Conservation (phyloP, 2,797 vertebrate genomes). For the Manis javanica region DNA sequence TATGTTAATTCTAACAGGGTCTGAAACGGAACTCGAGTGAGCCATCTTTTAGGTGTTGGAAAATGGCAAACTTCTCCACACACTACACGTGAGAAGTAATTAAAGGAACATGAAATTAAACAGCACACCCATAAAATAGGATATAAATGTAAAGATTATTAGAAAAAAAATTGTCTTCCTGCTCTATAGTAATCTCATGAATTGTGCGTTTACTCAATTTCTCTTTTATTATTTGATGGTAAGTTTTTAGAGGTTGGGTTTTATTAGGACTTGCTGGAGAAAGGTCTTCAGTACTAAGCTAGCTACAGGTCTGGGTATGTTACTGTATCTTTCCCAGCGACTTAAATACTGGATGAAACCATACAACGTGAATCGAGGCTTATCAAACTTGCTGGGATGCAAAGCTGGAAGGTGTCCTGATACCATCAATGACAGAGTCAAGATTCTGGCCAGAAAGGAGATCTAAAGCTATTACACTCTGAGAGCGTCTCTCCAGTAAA, state of each 20-base stretch:
- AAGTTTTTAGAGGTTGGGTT: constrained; percentile 61
- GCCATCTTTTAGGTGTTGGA: constrained; percentile 72
- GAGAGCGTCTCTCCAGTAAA: not conserved
- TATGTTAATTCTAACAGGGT: constrained; percentile 75
- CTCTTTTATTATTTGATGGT: constrained; percentile 76
- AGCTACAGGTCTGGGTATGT: not conserved
- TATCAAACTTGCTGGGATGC: not conserved
- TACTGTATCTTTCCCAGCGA: not conserved
- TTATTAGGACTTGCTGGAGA: constrained; percentile 56
- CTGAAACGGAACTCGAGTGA: constrained; percentile 66
- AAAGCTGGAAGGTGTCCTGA: not conserved
- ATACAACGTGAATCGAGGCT: not conserved
- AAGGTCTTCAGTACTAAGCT: not conserved
- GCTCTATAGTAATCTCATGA: constrained; percentile 75
- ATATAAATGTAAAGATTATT: constrained; percentile 80
- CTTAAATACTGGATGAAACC: not conserved
- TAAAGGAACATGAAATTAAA: constrained; percentile 82
- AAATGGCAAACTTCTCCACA: constrained; percentile 68
- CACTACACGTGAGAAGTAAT: constrained; percentile 76
- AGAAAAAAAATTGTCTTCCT: constrained; percentile 68
- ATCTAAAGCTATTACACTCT: not conserved
- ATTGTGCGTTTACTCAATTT: constrained; percentile 70
- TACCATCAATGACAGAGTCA: not conserved
- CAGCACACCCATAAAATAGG: constrained; percentile 74
- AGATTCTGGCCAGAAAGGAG: not conserved